phyloP scores from a whole-genome alignment of 2,797 vertebrate genomes.

The Paratrypauchen microcephalus region DNA sequence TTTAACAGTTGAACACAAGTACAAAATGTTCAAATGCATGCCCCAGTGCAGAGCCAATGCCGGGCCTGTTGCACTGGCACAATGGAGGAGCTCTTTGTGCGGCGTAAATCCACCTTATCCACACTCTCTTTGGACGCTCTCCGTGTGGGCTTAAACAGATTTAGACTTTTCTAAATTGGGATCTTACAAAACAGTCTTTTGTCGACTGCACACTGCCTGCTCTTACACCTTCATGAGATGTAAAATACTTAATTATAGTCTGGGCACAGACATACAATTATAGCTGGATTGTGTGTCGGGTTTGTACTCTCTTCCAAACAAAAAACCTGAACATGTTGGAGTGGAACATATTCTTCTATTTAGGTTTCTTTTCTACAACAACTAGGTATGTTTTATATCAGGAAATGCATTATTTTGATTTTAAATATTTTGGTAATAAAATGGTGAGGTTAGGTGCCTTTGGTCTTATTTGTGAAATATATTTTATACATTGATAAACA shows the following conservation, averaged over 20 bases:
- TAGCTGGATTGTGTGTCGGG: constrained; percentile 27
- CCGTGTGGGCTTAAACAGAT: constrained; percentile 40
- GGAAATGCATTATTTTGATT: neutral
- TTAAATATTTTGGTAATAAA: neutral
- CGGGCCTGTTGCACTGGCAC: constrained; percentile 26
- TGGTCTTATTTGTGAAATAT: no score
- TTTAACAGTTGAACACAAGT: neutral
- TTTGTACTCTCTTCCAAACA: constrained; percentile 38
- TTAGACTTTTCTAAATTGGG: constrained; percentile 26
- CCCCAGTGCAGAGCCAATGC: constrained; percentile 36
- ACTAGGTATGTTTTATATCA: neutral
- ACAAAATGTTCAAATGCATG: constrained; percentile 15
- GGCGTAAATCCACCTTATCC: constrained; percentile 39
- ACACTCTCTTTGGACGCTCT: constrained; percentile 16
- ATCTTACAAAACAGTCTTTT: constrained; percentile 39
- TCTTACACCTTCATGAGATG: constrained; percentile 54
- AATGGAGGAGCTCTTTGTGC: constrained; percentile 32
- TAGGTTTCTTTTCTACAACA: constrained; percentile 1
- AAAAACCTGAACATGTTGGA: constrained; percentile 20
- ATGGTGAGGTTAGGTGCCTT: neutral
- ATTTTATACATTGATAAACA: neutral
- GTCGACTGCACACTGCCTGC: constrained; percentile 37
- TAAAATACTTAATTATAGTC: constrained; percentile 59
- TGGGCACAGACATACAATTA: constrained; percentile 65
- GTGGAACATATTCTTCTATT: neutral